Base-by-base conservation (phyloP, 2,113 vertebrate species). In the Stomatorhinus ivindoensis region DNA sequence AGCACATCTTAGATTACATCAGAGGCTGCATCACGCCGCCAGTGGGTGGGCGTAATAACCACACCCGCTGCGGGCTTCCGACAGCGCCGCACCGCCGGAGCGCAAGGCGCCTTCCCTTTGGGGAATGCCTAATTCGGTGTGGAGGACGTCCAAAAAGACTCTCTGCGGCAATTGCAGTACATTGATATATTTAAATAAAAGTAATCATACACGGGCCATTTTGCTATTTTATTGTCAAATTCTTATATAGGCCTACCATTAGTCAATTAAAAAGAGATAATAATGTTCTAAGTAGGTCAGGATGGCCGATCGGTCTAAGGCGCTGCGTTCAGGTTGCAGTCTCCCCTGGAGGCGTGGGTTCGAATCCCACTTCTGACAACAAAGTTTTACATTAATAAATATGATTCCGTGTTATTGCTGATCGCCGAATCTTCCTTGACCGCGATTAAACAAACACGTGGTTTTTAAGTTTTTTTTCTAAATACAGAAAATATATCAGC, bases 301-400 rank as follows among this genome's bases (percentile, higher is more conserved):
- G 93, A 94, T 95, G 93, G 93, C 94, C 93, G 93, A 94, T 92
- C 93, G 93, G 93, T 94, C 94, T 94, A 94, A 94, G 93, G 94
- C 93, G 94, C 93, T 94, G 89, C 91, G 94, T 94, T 94, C 94
- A 95, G 94, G 94, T 95, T 94, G 94, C 92, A 95, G 94, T 95
- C 94, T 94, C 93, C 94, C 1, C 94, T 95, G 95, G 93, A 95
- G 94, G 95, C 93, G 94, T 94, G 94, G 94, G 94, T 95, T 95
- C 94, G 92, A 95, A 94, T 95, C 94, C 95, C 94, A 94, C 94
- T 95, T 94, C 95, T 95, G 95, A 95, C 94, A 94, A 5, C 1
- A 31, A 31, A 31, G 2, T 69, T 69, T 69, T 69, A 69, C n/a
- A 4, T 4, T 31, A 11, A 69, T 69, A 31, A 31, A n/a, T 10